These are phyloP conservation scores for Polia nebulosa DNA, from an alignment of 2,888 invertebrate species.

Conservation along the genomic window DNA sequence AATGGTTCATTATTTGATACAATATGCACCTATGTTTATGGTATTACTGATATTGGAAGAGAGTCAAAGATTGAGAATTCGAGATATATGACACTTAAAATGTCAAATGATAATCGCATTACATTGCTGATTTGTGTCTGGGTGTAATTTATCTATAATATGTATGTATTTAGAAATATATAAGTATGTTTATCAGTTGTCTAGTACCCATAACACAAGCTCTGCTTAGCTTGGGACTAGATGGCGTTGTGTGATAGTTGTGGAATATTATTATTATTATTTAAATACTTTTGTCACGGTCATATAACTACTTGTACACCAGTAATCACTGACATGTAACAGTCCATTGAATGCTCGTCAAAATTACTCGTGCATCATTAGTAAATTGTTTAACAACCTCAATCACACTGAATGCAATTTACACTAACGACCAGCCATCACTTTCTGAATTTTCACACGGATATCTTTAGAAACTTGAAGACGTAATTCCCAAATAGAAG, in stretches of 20 bases:
- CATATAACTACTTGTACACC: not conserved
- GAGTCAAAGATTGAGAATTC: not conserved
- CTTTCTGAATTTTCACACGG: not conserved
- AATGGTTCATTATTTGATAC: slow-evolving; percentile 6
- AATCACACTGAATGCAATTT: not conserved
- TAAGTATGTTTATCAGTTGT: too few species aligned
- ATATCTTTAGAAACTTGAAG: not conserved
- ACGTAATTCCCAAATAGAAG: slow-evolving; percentile 14
- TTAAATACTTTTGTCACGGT: too few species aligned
- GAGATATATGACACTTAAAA: too few species aligned
- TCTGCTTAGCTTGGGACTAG: too few species aligned
- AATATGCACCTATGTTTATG: too few species aligned
- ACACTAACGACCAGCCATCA: not conserved
- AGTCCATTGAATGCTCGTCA: not conserved
- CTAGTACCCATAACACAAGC: too few species aligned
- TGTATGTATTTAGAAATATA: too few species aligned
- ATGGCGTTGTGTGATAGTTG: too few species aligned
- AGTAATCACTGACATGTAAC: not conserved
- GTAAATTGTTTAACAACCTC: not conserved
- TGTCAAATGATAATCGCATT: too few species aligned
- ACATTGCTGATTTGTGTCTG: too few species aligned
- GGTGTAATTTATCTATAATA: too few species aligned
- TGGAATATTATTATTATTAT: too few species aligned
- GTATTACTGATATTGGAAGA: not conserved
- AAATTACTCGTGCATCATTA: not conserved